Base-by-base conservation (phyloP, 2,888 invertebrate species). In the Andrena praecox region DNA sequence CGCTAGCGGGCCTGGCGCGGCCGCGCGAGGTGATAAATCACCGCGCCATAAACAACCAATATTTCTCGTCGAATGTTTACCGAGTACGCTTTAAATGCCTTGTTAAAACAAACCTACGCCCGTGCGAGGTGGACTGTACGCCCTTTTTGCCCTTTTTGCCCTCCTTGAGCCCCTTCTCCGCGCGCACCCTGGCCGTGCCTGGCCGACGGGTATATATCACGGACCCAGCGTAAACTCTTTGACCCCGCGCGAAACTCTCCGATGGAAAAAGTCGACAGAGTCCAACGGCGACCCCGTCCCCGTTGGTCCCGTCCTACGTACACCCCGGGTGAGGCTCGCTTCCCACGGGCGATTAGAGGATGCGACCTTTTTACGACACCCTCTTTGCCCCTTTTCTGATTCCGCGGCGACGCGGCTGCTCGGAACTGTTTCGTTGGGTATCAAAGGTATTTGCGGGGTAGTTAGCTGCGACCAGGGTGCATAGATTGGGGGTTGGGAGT, bases 41-140 rank as follows among this genome's bases (percentile, higher is more conserved):
- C 91, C 90, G 87, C 84, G 91, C 93, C 93, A 92, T 93, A 93
- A 93, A 93, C 93, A 93, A 93, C 93, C 93, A 90, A 93, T 94
- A 93, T 94, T 93, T 93, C 93, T 93, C 91, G 91, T 89, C 92
- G 92, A 93, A 94, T 94, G 94, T 94, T 94, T 94, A 94, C 93
- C 92, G 93, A 93, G 93, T 93, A 92, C 92, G 92, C 93, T 93
- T 94, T 94, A 94, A 93, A 93, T 93, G 93, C 92, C 94, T 93
- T 93, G 93, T 94, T 94, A 94, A 94, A 93, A 93, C 93, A 93
- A 93, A 93, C 93, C 93, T 94, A 93, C 93, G 93, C 92, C 90
- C 90, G 89, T 80, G 87, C 89, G 88, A 87, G 87, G 76, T 77
- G 82, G 85, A 80, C 87, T 82, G 85, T 78, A 77, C 70, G 76